Base-by-base conservation (phyloP, 1,140 invertebrate species). In the Hypsibius dujardini region DNA sequence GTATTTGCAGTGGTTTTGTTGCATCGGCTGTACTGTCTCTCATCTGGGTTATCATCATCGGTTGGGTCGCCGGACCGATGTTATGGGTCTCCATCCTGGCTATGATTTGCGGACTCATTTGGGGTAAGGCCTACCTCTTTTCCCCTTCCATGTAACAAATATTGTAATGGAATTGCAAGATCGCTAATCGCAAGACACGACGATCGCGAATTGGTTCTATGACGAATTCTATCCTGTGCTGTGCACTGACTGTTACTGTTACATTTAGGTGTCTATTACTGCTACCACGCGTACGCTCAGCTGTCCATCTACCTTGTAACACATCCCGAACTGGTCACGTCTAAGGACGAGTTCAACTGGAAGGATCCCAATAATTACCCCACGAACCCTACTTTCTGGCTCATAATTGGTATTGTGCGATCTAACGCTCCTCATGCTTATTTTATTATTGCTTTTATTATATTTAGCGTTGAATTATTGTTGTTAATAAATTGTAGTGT, bases 31-130 rank as follows among this genome's bases (percentile, higher is more conserved):
- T 91, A 0, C 77, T 89, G 7, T 88, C 88, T 71, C 84, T 96
- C 45, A 75, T 94, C 14, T 95, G 92, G 82, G 94, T 96, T 71
- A 77, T 90, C 1, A 77, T 95, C 14, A 85, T 97, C 80, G 83
- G 92, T 74, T 94, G 88, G 84, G 80, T 95, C 2, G 89, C 92
- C 3, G 85, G 85, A 1, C 81, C 90, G 0, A 86, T 96, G 76
- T 86, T 96, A 0, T 96, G 90, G 89, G 74, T 87, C 3, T 89
- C 89, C 7, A 85, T 96, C 50, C 75, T 88, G 45, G 84, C 83
- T 1, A 83, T 91, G 1, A 78, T 92, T 42, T 83, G 77, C 1
- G 76, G 89, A 1, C 81, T 92, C 2, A 80, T 80, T 62, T 87
- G 85, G 77, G 84, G 88, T 87, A 82, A 79, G 76, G 77, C 50